Conservation (phyloP, 2,888 invertebrate species). For the Formica aserva region DNA sequence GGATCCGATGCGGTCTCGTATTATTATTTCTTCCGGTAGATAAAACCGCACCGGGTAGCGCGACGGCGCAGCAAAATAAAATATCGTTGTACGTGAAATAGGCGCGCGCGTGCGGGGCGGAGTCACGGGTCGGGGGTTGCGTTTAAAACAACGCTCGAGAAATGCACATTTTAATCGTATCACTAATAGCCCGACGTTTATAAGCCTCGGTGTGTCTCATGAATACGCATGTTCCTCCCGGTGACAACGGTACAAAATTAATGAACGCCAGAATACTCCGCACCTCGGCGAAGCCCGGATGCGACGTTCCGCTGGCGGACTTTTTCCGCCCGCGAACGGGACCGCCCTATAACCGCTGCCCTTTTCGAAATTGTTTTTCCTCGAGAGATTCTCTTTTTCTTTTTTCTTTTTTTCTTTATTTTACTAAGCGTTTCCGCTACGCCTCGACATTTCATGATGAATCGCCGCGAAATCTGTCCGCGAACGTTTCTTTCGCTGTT, state of each 20-base stretch:
- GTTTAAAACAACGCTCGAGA: slow-evolving; percentile 79
- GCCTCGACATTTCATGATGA: not conserved
- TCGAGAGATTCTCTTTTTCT: not conserved
- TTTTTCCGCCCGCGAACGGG: slow-evolving; percentile 54
- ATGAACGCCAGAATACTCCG: slow-evolving; percentile 75
- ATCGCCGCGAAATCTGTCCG: not conserved
- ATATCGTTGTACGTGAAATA: slow-evolving; percentile 65
- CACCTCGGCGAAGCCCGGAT: slow-evolving; percentile 52
- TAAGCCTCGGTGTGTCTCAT: slow-evolving; percentile 82
- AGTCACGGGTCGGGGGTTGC: slow-evolving; percentile 72
- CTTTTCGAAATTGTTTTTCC: slow-evolving; percentile 34
- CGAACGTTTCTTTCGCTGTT: not conserved
- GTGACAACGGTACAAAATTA: slow-evolving; percentile 79
- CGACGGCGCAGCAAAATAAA: slow-evolving; percentile 61
- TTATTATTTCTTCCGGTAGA: slow-evolving; percentile 75
- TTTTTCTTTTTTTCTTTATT: not conserved
- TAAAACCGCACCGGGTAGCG: slow-evolving; percentile 53
- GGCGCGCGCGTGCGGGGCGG: slow-evolving; percentile 61
- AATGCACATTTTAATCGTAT: slow-evolving; percentile 84
- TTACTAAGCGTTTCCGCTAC: not conserved
- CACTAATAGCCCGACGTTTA: slow-evolving; percentile 82
- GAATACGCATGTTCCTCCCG: slow-evolving; percentile 80
- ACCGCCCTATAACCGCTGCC: slow-evolving; percentile 28
- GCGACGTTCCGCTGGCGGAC: slow-evolving; percentile 57
- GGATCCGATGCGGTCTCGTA: slow-evolving; percentile 54